A percentile compares a stretch with the other conserved stretches of the same genome.
Conservation (phyloP, 1,140 invertebrate species). For the Condylostylus longicornis region DNA sequence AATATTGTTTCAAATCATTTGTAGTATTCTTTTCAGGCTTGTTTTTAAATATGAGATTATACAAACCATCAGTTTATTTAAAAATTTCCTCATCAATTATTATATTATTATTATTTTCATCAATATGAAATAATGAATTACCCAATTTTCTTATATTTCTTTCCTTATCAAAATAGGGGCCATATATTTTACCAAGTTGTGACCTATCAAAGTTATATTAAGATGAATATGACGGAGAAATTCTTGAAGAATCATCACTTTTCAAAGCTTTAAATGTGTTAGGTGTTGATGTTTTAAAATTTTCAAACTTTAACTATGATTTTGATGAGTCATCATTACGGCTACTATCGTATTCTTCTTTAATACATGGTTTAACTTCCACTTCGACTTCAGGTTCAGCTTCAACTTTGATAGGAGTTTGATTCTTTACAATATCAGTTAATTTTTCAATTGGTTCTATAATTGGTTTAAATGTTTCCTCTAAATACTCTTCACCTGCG, state of each 20-base stretch:
- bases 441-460: conserved; percentile 11
- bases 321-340: too few relatives aligned
- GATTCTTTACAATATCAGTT: conserved; percentile 1
- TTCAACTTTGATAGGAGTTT: conserved; percentile 5
- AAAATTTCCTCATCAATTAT: conserved; percentile 6
- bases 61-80: conserved; percentile 10
- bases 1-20: conserved; percentile 14
- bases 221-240: neutral
- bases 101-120: conserved; percentile 1
- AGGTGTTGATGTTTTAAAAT: neutral
- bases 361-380: neutral
- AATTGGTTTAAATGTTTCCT: conserved; percentile 11
- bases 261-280: neutral
- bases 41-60: conserved; percentile 13
- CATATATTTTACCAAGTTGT: conserved; percentile 2
- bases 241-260: neutral
- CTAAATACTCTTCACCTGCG: conserved; percentile 1
- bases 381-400: neutral
- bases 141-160: neutral
- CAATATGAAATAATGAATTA: neutral
- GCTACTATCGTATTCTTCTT: neutral
- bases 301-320: neutral
- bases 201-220: neutral
- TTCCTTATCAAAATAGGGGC: neutral
- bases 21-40: conserved; percentile 9